Base-by-base conservation (phyloP, 1,140 invertebrate genomes). In the Tribolium madens region DNA sequence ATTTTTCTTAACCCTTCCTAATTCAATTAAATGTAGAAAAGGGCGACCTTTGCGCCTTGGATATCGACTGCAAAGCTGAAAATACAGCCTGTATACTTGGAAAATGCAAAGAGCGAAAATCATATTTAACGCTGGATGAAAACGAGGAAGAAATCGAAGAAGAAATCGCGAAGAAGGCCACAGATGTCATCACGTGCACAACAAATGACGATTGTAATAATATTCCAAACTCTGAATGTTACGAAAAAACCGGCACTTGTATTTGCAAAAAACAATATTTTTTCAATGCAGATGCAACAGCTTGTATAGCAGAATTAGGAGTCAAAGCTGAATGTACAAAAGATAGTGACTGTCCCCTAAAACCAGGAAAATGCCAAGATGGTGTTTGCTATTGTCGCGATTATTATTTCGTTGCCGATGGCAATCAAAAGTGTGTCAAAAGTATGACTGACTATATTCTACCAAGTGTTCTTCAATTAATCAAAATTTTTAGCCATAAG, bases 321-420 rank as follows among this genome's bases (percentile, higher is more conserved):
- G 46, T 72, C 5, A 31, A 72, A 6, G 17, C 13, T 18, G 1
- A 7, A 6, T 72, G 70, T 50, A 17, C 15, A n/a, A 52, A 17
- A n/a, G 18, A 50, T 15, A 13, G 7, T 14, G 70, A 72, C 21
- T 72, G 70, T 26, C 1, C 7, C 2, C 12, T 72, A 26, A 50
- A 52, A 31, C 70, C 70, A 14, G 70, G 47, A 2, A 48, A 72
- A 52, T 72, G 70, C 15, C 13, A 52, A 26, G 31, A 14, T 52
- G 70, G 70, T 6, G 50, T 52, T 14, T 72, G 70, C 14, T 72
- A 72, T 26, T 72, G 70, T 15, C 70, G 70, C 9, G 70, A 72
- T 72, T 72, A 72, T 14, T 72, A 72, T 72, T 50, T 72, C 31
- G 31, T 33, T 5, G 70, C 33, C 7, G 46, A 50, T 10, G 70